Percentiles rank a stretch among this genome's conserved stretches.
Evolutionary conservation across 2,888 invertebrate species (phyloP).

Genomic region (Cotesia congregata): DNA sequence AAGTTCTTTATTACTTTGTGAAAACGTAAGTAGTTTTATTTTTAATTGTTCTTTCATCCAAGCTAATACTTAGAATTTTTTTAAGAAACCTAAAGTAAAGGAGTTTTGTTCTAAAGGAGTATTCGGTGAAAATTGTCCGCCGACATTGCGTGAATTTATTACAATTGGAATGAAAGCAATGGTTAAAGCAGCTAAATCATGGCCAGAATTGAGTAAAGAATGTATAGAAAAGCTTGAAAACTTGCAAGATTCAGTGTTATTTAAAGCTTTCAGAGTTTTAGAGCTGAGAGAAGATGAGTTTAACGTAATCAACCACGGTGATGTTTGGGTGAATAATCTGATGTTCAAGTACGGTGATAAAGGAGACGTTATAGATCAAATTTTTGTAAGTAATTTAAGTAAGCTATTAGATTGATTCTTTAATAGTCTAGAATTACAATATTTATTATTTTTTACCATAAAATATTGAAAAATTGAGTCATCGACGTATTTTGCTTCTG

Average conservation of each 20-base stretch:
- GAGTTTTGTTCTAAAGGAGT: constrained; percentile 53
- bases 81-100: constrained; percentile 57
- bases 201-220: constrained; percentile 57
- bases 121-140: constrained; percentile 43
- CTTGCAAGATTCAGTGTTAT: constrained; percentile 43
- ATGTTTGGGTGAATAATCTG: constrained; percentile 67
- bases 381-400: constrained; percentile 57
- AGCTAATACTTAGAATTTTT: not conserved
- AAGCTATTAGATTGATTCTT: not conserved
- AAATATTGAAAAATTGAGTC: no score
- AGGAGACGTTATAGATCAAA: constrained; percentile 54
- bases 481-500: no score
- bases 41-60: no score
- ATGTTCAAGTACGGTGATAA: constrained; percentile 61
- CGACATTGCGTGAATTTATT: constrained; percentile 51
- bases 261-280: constrained; percentile 30
- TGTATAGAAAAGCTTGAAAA: constrained; percentile 54
- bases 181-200: constrained; percentile 48
- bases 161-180: constrained; percentile 40
- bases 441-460: no score
- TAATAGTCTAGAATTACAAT: no score
- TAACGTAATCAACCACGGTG: constrained; percentile 65
- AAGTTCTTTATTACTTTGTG: constrained; percentile 72
- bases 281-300: constrained; percentile 52
- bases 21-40: constrained; percentile 68